Evolutionary conservation across 2,888 invertebrate genomes (phyloP).

Genomic region (Sericinus montela): DNA sequence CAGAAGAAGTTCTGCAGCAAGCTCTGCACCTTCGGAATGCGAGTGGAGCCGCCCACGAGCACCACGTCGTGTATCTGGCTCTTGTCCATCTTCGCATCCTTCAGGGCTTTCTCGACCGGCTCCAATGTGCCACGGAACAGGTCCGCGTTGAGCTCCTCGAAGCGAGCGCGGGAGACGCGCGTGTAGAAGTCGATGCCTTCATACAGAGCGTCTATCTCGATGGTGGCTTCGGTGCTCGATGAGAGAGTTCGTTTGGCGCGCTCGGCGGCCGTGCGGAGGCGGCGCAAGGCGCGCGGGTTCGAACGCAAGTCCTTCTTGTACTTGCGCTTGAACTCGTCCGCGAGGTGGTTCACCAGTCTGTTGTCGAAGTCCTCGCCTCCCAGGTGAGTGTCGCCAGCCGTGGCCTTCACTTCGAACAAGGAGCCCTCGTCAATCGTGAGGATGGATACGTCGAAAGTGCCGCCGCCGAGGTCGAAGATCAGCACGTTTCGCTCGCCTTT

Average conservation of each 20-base stretch:
- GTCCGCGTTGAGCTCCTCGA: slow-evolving; percentile 87
- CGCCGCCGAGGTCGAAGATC: slow-evolving; percentile 83
- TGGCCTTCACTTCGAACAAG: slow-evolving; percentile 88
- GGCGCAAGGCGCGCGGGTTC: slow-evolving; percentile 83
- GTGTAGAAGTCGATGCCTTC: slow-evolving; percentile 86
- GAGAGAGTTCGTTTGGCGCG: slow-evolving; percentile 87
- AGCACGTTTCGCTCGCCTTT: slow-evolving; percentile 81
- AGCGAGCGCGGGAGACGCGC: slow-evolving; percentile 84
- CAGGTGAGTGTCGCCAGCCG: slow-evolving; percentile 91
- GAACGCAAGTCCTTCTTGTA: slow-evolving; percentile 82
- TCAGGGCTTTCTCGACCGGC: slow-evolving; percentile 88
- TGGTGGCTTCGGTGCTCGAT: slow-evolving; percentile 86
- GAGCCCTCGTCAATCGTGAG: slow-evolving; percentile 89
- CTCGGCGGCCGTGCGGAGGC: slow-evolving; percentile 87
- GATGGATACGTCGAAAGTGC: slow-evolving; percentile 91
- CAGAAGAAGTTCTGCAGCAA: slow-evolving; percentile 87
- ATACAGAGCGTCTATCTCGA: slow-evolving; percentile 86
- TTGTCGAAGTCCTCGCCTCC: slow-evolving; percentile 79
- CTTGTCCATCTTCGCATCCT: slow-evolving; percentile 89
- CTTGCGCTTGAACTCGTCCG: slow-evolving; percentile 85
- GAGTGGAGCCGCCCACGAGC: slow-evolving; percentile 89
- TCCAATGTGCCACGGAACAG: slow-evolving; percentile 85
- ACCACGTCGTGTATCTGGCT: slow-evolving; percentile 87
- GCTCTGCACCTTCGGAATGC: slow-evolving; percentile 88
- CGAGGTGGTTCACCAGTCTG: slow-evolving; percentile 82